These are phyloP conservation scores for Carassius gibelio DNA, from an alignment of 2,113 vertebrate genomes.

Conservation along the genomic window DNA sequence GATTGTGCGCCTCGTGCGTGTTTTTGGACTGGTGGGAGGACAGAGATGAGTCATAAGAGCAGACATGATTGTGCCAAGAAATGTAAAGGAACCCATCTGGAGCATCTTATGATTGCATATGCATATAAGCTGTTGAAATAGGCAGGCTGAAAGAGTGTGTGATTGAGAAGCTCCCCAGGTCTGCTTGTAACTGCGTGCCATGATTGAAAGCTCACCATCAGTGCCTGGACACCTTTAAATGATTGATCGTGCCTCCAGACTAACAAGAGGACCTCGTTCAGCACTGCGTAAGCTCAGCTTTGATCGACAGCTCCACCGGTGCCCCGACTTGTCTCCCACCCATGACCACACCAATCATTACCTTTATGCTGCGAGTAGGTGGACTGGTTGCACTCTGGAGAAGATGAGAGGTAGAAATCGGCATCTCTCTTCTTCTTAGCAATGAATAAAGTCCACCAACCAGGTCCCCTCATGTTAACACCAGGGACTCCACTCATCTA, in stretches of 20 bases:
- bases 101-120: slow-evolving; percentile 6
- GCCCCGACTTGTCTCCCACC: background rate
- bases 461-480: background rate
- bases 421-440: background rate
- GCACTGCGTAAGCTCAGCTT: slow-evolving; percentile 18
- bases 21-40: slow-evolving; percentile 42
- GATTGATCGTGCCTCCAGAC: slow-evolving; percentile 47
- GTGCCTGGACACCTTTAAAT: slow-evolving; percentile 29
- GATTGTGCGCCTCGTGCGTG: slow-evolving; percentile 3
- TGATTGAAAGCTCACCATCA: slow-evolving; percentile 34
- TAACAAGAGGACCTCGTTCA: slow-evolving; percentile 51
- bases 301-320: slow-evolving; percentile 41
- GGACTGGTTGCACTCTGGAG: background rate
- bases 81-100: slow-evolving; percentile 38
- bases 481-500: background rate
- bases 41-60: slow-evolving; percentile 49
- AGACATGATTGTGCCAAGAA: slow-evolving; percentile 34
- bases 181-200: slow-evolving; percentile 16
- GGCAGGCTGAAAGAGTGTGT: background rate
- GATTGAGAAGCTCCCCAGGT: slow-evolving; percentile 36
- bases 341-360: background rate
- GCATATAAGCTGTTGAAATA: slow-evolving; percentile 25
- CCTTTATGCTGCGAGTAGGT: background rate
- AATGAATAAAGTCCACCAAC: background rate
- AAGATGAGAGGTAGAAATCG: background rate